These are phyloP conservation scores for Sialis fuliginosa DNA, from an alignment of 2,888 invertebrate genomes.

Conservation along the genomic window DNA sequence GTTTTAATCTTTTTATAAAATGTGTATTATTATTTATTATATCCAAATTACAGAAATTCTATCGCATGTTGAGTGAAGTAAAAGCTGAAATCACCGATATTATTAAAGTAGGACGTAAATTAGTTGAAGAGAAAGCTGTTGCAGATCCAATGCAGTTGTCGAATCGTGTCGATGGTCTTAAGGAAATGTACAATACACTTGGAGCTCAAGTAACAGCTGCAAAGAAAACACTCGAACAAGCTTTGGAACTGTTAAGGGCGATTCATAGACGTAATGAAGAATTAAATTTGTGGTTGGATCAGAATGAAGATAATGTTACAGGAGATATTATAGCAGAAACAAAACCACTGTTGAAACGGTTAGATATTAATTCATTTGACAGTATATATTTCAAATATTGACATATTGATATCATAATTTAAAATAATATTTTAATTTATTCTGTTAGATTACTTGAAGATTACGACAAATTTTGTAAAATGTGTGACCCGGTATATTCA, in stretches of 20 bases:
- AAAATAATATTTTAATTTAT: too few relatives aligned
- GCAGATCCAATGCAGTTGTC: slow-evolving; percentile 50
- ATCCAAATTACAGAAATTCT: slow-evolving; percentile 46
- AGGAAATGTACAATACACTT: slow-evolving; percentile 65
- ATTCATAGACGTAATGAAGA: slow-evolving; percentile 2
- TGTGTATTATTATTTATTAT: not conserved
- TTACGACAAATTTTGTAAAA: slow-evolving; percentile 38
- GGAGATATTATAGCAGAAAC: slow-evolving; percentile 19
- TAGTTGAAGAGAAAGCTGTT: slow-evolving; percentile 56
- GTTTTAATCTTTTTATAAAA: not conserved
- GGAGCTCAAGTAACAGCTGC: slow-evolving; percentile 58
- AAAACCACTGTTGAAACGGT: slow-evolving; percentile 26
- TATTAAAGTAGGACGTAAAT: slow-evolving; percentile 61
- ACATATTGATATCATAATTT: too few relatives aligned
- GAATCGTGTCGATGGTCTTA: slow-evolving; percentile 57
- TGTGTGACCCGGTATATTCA: slow-evolving; percentile 43
- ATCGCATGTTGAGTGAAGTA: slow-evolving; percentile 69
- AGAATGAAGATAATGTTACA: not conserved
- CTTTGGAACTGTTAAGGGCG: slow-evolving; percentile 35
- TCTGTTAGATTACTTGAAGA: slow-evolving; percentile 11
- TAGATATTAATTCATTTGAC: too few relatives aligned
- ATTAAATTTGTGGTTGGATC: slow-evolving; percentile 1
- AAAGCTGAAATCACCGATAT: slow-evolving; percentile 73
- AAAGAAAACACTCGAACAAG: slow-evolving; percentile 52
- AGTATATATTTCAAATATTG: too few relatives aligned